A percentile compares a stretch with the other conserved stretches of the same genome.
Evolutionary conservation across 2,113 vertebrate genomes (phyloP).

Genomic region (Ahaetulla prasina): DNA sequence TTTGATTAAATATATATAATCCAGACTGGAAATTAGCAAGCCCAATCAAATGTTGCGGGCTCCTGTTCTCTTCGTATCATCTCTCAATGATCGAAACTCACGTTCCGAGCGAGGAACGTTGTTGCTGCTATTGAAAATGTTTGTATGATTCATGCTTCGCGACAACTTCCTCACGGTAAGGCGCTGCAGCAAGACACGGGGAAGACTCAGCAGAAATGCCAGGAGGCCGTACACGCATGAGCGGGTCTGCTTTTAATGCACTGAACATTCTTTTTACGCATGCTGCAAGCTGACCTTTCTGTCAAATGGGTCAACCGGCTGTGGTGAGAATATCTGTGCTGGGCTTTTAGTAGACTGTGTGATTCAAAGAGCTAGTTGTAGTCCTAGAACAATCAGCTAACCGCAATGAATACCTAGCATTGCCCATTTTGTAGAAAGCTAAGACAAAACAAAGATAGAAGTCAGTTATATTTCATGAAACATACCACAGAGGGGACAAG

Average conservation of each 20-base stretch:
- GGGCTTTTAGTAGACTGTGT: conserved; percentile 12
- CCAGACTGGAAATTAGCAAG: background rate
- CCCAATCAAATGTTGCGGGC: background rate
- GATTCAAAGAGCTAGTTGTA: conserved; percentile 10
- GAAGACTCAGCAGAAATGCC: background rate
- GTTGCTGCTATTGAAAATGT: background rate
- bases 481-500: background rate
- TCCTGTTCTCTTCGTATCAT: background rate
- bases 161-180: background rate
- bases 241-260: conserved; percentile 11
- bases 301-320: conserved; percentile 1
- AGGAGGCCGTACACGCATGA: background rate
- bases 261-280: conserved; percentile 10
- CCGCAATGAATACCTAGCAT: background rate
- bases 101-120: no score
- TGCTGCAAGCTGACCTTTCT: conserved; percentile 20
- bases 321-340: background rate
- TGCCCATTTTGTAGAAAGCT: background rate
- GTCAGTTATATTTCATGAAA: background rate
- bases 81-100: background rate
- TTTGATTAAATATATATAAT: background rate
- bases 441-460: background rate
- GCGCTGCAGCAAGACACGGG: background rate
- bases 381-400: conserved; percentile 1
- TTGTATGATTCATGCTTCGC: background rate